Conservation (phyloP, 2,797 vertebrate species). For the Ctenopoma multispine region DNA sequence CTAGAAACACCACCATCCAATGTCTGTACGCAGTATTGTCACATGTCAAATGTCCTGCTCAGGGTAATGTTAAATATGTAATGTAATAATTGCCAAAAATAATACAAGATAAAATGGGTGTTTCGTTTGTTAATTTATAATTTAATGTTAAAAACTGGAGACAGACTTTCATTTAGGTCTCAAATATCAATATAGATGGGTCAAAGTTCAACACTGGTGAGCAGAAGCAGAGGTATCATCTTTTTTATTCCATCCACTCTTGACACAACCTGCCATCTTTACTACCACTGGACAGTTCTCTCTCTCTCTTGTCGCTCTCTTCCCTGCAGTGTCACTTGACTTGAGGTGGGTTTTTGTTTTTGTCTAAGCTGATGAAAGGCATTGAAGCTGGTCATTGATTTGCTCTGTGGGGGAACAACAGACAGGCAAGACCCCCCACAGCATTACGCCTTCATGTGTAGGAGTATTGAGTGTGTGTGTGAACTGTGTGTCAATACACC, state of each 20-base stretch:
- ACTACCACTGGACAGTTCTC: not conserved
- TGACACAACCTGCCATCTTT: not conserved
- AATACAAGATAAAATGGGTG: too few relatives aligned
- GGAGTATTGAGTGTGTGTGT: not conserved
- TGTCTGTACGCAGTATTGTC: too few relatives aligned
- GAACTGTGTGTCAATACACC: not conserved
- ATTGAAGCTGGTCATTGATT: constrained; percentile 35
- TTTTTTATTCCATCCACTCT: not conserved
- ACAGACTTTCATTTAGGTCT: too few relatives aligned
- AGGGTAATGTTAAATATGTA: too few relatives aligned
- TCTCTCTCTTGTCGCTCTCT: constrained; percentile 7
- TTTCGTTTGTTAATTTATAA: too few relatives aligned
- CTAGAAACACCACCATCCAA: too few relatives aligned
- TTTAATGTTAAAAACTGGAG: too few relatives aligned
- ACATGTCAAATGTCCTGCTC: too few relatives aligned
- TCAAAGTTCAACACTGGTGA: not conserved
- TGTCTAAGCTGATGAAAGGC: constrained; percentile 19
- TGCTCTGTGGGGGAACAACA: constrained; percentile 13
- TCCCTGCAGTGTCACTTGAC: constrained; percentile 23
- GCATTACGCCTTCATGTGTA: constrained; percentile 5
- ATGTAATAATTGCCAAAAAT: too few relatives aligned
- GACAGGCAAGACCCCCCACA: constrained; percentile 17
- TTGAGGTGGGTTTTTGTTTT: constrained; percentile 12
- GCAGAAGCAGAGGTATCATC: not conserved
- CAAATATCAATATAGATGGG: too few relatives aligned